A percentile compares a stretch with the other conserved stretches of the same genome.
Evolutionary conservation across 2,888 invertebrate genomes (phyloP).

Genomic region (Cactoblastis cactorum): DNA sequence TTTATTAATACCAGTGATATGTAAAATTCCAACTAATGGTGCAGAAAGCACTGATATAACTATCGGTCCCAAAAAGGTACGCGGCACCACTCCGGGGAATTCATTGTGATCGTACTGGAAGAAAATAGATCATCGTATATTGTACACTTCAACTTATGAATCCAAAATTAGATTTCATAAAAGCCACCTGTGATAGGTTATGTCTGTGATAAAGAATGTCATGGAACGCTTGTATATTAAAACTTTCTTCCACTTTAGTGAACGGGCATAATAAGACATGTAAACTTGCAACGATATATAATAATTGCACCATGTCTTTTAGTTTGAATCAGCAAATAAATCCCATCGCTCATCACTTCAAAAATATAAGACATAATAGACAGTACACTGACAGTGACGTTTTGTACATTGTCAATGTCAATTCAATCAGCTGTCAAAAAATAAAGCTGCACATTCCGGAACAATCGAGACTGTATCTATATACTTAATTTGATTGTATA

Average conservation of each 20-base stretch:
- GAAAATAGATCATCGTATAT: constrained; percentile 30
- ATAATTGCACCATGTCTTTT: constrained; percentile 83
- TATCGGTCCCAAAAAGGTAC: constrained; percentile 96
- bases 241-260: constrained; percentile 99
- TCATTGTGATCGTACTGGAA: constrained; percentile 98
- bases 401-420: too few species aligned
- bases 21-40: constrained; percentile 85
- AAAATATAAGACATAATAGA: not conserved
- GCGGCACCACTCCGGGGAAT: constrained; percentile 98
- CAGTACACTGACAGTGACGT: not conserved
- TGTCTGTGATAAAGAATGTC: constrained; percentile 94
- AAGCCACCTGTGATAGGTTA: constrained; percentile 89
- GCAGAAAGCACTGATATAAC: constrained; percentile 87
- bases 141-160: constrained; percentile 38
- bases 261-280: constrained; percentile 94
- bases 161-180: constrained; percentile 71
- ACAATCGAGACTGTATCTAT: too few species aligned
- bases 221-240: constrained; percentile 98
- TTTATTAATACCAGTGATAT: constrained; percentile 86
- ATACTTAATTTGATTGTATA: too few species aligned
- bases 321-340: constrained; percentile 31
- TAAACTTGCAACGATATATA: constrained; percentile 86
- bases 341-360: constrained; percentile 39
- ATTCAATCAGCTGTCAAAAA: too few species aligned
- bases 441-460: too few species aligned